Evolutionary conservation across 2,113 vertebrate genomes (phyloP).

Genomic region (Chamaetylas fuelleborni): DNA sequence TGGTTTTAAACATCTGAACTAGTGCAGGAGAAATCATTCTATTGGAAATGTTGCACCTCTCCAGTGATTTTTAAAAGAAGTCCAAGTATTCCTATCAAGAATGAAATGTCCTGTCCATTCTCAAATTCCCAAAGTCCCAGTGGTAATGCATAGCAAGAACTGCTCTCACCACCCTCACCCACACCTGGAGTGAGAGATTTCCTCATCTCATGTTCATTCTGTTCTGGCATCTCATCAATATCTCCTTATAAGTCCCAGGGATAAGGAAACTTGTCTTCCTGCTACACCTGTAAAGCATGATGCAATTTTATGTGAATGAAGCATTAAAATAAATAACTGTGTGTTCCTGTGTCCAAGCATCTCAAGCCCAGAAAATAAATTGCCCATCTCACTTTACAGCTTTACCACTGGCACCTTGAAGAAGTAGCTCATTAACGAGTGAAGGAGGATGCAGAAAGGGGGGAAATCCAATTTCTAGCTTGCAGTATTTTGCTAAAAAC

Average conservation of each 20-base stretch:
- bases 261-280: neutral
- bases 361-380: slow-evolving; percentile 45
- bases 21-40: neutral
- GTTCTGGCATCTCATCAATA: neutral
- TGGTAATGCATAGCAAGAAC: neutral
- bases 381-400: slow-evolving; percentile 8
- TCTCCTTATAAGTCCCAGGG: neutral
- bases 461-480: slow-evolving; percentile 56
- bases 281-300: neutral
- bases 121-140: neutral
- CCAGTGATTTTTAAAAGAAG: neutral
- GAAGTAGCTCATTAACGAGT: slow-evolving; percentile 51
- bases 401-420: slow-evolving; percentile 50
- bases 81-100: neutral
- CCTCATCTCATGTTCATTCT: neutral
- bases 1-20: neutral
- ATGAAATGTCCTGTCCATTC: neutral
- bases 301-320: slow-evolving; percentile 6
- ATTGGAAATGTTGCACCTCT: neutral
- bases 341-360: neutral
- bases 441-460: neutral
- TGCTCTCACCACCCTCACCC: neutral
- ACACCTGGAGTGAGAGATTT: neutral
- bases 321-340: slow-evolving; percentile 27
- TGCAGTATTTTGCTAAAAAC: slow-evolving; percentile 57